Conservation (phyloP, 64 coral and sea anemone genomes). For the Stichodactyla helianthus region DNA sequence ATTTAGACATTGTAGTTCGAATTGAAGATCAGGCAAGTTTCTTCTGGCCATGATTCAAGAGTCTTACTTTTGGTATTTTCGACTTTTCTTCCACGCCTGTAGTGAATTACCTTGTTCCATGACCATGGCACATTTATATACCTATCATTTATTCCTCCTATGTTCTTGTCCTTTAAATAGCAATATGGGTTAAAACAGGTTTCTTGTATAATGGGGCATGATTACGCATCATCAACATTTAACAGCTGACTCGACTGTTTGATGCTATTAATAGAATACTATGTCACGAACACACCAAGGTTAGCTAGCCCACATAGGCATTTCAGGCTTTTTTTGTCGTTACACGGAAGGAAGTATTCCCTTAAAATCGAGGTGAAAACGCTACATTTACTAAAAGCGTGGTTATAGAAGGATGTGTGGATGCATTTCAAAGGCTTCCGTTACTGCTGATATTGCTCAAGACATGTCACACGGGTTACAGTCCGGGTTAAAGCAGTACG, state of each 20-base stretch:
- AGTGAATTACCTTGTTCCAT: neutral
- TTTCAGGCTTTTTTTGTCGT: neutral
- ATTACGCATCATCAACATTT: conserved; percentile 1
- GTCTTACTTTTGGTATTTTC: neutral
- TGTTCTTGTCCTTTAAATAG: neutral
- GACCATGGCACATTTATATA: neutral
- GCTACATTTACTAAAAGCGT: neutral
- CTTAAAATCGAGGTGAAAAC: neutral
- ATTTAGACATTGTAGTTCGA: neutral
- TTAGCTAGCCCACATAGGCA: neutral
- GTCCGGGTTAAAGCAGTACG: neutral
- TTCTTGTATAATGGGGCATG: neutral
- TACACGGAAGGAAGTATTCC: neutral
- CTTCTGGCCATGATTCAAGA: neutral
- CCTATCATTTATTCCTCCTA: neutral
- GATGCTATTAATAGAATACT: neutral
- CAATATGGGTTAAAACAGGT: conserved; percentile 8
- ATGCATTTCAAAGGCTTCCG: neutral
- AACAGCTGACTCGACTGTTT: conserved; percentile 1
- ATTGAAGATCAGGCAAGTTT: neutral
- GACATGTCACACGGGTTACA: neutral
- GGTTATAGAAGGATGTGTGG: neutral
- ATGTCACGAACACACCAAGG: neutral
- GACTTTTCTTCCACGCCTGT: neutral
- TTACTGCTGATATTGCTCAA: neutral